phyloP scores from a whole-genome alignment of 1,140 invertebrate species.

The Drosophila bocqueti region DNA sequence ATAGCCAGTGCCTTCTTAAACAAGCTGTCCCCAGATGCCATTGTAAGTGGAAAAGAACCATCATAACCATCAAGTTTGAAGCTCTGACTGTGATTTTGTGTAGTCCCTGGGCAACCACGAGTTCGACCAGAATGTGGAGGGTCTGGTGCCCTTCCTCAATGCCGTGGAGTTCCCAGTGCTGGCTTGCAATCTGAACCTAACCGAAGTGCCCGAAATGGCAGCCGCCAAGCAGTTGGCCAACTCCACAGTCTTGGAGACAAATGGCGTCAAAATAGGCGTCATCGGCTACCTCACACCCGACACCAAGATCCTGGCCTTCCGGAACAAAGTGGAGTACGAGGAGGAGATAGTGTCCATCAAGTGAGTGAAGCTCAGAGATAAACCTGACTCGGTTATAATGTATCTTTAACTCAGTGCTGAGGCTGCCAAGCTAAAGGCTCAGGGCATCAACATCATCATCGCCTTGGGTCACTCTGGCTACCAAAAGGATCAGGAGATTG shows the following conservation, averaged over 20 bases:
- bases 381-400: too few relatives aligned
- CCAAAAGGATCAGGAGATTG: slow-evolving; percentile 91
- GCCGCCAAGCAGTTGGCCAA: slow-evolving; percentile 86
- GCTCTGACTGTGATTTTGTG: slow-evolving; percentile 52
- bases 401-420: slow-evolving; percentile 86
- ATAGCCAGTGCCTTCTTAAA: slow-evolving; percentile 92
- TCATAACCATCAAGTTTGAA: background rate
- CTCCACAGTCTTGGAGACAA: slow-evolving; percentile 89
- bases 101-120: slow-evolving; percentile 98
- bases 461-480: slow-evolving; percentile 96
- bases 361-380: slow-evolving; percentile 34
- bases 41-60: slow-evolving; percentile 88
- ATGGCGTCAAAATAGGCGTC: slow-evolving; percentile 90
- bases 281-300: slow-evolving; percentile 96
- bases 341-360: slow-evolving; percentile 91
- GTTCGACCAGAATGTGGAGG: slow-evolving; percentile 93
- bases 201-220: slow-evolving; percentile 87
- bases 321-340: slow-evolving; percentile 88
- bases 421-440: slow-evolving; percentile 87
- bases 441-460: slow-evolving; percentile 94
- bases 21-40: slow-evolving; percentile 91
- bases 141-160: slow-evolving; percentile 91
- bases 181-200: slow-evolving; percentile 91
- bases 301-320: slow-evolving; percentile 89
- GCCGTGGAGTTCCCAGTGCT: slow-evolving; percentile 90